These are phyloP conservation scores for Aplodontia rufa DNA, from an alignment of 2,113 vertebrate genomes.

Conservation along the genomic window DNA sequence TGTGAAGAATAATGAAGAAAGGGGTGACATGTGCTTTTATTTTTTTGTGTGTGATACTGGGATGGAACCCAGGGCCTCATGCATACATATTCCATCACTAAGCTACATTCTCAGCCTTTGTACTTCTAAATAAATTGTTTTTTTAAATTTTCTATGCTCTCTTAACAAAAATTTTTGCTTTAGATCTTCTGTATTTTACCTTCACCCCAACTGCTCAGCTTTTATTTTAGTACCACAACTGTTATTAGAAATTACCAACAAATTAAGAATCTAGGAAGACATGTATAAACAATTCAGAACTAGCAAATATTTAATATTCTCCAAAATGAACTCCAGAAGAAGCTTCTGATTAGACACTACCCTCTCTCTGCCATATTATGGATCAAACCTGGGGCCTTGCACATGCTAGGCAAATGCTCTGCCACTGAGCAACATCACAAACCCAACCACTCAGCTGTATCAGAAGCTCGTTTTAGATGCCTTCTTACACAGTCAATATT, in stretches of 20 bases:
- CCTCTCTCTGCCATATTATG: too few species aligned
- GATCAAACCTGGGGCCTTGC: too few species aligned
- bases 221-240: slow-evolving; percentile 20
- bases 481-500: neutral
- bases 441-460: too few species aligned
- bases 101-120: neutral
- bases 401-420: too few species aligned
- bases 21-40: neutral
- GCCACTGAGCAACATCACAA: too few species aligned
- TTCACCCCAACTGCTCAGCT: neutral
- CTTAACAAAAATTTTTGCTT: slow-evolving; percentile 13
- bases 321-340: slow-evolving; percentile 3
- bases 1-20: neutral
- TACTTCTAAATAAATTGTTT: neutral
- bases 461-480: neutral
- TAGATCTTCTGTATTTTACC: neutral
- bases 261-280: slow-evolving; percentile 12
- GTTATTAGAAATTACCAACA: neutral
- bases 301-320: slow-evolving; percentile 35
- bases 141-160: slow-evolving; percentile 8
- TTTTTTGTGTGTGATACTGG: neutral
- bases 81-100: neutral
- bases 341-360: neutral
- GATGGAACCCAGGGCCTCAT: neutral
- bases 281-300: slow-evolving; percentile 17